These are phyloP conservation scores for Caenorhabditis angaria DNA, from an alignment of 2,888 invertebrate genomes.

Conservation along the genomic window DNA sequence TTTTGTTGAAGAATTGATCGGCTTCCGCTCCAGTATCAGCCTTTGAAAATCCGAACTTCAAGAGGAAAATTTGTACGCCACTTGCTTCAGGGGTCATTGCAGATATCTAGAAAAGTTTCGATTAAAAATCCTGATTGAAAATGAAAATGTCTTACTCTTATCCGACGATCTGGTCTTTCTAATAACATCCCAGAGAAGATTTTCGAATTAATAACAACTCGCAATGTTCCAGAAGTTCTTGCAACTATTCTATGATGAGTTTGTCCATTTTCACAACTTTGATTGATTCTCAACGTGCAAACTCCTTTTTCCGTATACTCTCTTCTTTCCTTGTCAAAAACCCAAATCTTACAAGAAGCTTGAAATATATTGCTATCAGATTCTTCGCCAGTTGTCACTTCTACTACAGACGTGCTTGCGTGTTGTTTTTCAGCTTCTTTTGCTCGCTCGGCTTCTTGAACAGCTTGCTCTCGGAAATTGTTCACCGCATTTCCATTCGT, in stretches of 20 bases:
- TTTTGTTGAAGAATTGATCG: slow-evolving; percentile 28
- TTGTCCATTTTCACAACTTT: slow-evolving; percentile 31
- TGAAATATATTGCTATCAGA: slow-evolving; percentile 59
- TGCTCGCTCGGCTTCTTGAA: slow-evolving; percentile 36
- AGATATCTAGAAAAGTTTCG: slow-evolving; percentile 55
- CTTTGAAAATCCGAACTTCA: slow-evolving; percentile 54
- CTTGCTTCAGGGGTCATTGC: slow-evolving; percentile 59
- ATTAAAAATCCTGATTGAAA: background rate
- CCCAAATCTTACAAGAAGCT: slow-evolving; percentile 67
- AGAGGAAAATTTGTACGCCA: slow-evolving; percentile 66
- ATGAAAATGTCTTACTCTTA: slow-evolving; percentile 32
- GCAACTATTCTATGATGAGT: slow-evolving; percentile 63
- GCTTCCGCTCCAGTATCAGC: slow-evolving; percentile 29
- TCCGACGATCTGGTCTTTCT: slow-evolving; percentile 61
- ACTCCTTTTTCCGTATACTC: slow-evolving; percentile 65
- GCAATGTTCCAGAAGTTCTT: slow-evolving; percentile 65
- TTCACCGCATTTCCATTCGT: slow-evolving; percentile 13
- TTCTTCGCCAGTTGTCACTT: slow-evolving; percentile 67
- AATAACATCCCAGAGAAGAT: slow-evolving; percentile 64
- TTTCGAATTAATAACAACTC: slow-evolving; percentile 67
- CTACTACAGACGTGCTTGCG: slow-evolving; percentile 50
- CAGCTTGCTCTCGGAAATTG: slow-evolving; percentile 37
- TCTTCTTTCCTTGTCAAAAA: slow-evolving; percentile 60
- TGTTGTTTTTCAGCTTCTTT: slow-evolving; percentile 49
- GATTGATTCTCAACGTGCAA: slow-evolving; percentile 47